Conservation (phyloP, 2,113 vertebrate genomes). For the Synodontis membranacea region DNA sequence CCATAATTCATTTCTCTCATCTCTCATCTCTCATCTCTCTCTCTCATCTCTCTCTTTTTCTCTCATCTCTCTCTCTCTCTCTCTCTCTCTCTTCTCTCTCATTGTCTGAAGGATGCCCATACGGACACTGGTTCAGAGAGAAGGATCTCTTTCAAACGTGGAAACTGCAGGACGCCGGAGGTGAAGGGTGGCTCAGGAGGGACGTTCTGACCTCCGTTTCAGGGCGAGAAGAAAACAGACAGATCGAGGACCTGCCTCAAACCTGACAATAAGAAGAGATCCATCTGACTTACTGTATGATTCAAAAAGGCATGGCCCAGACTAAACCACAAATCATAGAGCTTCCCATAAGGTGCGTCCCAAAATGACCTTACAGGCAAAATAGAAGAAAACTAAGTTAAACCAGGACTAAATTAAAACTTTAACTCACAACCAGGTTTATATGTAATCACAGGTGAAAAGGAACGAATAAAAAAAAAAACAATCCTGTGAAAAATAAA, state of each 20-base stretch:
- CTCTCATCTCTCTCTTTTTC: slow-evolving; percentile 52
- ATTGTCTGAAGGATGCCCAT: slow-evolving; percentile 31
- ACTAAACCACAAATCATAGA: neutral
- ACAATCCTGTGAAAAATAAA: neutral
- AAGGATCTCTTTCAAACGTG: neutral
- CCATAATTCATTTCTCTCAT: slow-evolving; percentile 70
- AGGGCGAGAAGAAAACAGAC: neutral
- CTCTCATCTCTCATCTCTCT: slow-evolving; percentile 47
- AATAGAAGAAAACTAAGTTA: neutral
- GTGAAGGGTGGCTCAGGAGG: neutral
- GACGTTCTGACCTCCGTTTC: neutral
- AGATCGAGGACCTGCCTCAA: neutral
- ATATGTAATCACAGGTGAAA: neutral
- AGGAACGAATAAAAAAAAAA: neutral
- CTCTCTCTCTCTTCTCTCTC: slow-evolving; percentile 19
- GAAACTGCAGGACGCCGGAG: neutral
- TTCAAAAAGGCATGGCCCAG: neutral
- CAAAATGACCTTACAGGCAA: neutral
- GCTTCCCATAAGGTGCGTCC: neutral
- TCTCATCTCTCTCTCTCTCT: slow-evolving; percentile 54
- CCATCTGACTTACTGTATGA: neutral
- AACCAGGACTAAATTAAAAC: neutral
- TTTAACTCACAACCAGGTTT: neutral
- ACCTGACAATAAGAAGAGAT: neutral
- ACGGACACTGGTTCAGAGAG: slow-evolving; percentile 8